Conservation (phyloP, 2,797 vertebrate species). For the Threskiornis aethiopicus region DNA sequence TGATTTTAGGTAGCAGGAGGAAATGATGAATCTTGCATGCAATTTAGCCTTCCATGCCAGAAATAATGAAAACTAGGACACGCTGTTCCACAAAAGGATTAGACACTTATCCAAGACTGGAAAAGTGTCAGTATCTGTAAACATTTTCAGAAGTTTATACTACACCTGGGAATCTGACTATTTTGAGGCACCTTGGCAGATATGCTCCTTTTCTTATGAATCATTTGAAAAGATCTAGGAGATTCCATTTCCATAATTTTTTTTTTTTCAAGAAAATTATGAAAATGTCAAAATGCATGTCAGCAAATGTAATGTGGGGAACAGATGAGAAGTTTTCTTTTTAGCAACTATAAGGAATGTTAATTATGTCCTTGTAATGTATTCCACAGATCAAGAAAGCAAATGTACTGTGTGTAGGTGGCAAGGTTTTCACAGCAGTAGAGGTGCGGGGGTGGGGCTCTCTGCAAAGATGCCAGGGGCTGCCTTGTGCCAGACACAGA, state of each 20-base stretch:
- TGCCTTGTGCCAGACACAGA: neutral
- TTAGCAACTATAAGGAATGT: neutral
- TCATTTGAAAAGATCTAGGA: neutral
- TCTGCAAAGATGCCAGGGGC: neutral
- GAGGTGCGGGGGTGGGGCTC: neutral
- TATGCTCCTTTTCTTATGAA: neutral
- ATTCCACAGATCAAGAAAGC: neutral
- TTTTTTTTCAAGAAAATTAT: neutral
- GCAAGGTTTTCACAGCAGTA: neutral
- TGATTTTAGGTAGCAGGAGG: neutral
- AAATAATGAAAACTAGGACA: slow-evolving; percentile 19
- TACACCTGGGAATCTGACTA: neutral
- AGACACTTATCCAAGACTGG: neutral
- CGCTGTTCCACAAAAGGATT: slow-evolving; percentile 7
- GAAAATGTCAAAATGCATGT: neutral
- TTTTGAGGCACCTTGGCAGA: neutral
- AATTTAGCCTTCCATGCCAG: slow-evolving; percentile 11
- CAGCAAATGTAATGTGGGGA: neutral
- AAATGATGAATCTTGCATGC: slow-evolving; percentile 25
- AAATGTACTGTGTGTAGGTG: neutral
- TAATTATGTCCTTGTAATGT: neutral
- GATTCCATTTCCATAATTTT: neutral
- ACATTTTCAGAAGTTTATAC: slow-evolving; percentile 11
- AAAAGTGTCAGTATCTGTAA: slow-evolving; percentile 23
- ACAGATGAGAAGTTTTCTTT: neutral